Evolutionary conservation across 2,113 vertebrate species (phyloP), one percentile per base, ranked within the genome.

Genomic region (Phoenicopterus ruber): DNA sequence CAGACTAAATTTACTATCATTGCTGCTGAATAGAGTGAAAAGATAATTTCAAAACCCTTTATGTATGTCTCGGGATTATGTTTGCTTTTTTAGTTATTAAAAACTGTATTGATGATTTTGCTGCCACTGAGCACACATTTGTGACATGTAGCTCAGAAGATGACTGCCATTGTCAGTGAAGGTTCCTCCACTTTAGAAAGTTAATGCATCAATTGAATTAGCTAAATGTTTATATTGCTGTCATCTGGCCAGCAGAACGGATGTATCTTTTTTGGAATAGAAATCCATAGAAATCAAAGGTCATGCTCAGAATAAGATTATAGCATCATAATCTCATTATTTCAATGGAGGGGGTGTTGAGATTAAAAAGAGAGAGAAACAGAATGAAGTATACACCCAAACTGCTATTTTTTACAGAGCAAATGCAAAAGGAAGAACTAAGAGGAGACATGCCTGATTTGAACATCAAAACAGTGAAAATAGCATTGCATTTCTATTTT

Each of bases 401-500:
- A 82, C 25, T 69, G 44, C 0, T 90, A 38, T 46, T 93, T 90
- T 50, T 88, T 93, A 49, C 29, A 78, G 47, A 67, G 58, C n/a
- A 65, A 95, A 84, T 5, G 31, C 47, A 46, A 79, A 82, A 82
- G 22, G 83, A 80, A 89, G 61, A 94, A 85, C 87, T 93, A 93
- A 87, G 78, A 82, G 61, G 73, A 95, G 90, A 63, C 57, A 19
- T 86, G 66, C 32, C 74, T 38, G 70, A 91, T 91, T 87, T 85
- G 62, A 92, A 95, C 91, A 94, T 95, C 81, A 91, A 87, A 95
- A 87, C 81, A 82, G 73, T 94, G 93, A 93, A 97, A 97, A 97
- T 58, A 94, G 54, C 86, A 80, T 94, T 97, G 86, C 31, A n/a
- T 88, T 96, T 90, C 96, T 96, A 93, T 95, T 96, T 96, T 95